phyloP scores from a whole-genome alignment of 2,888 invertebrate genomes.

The Malacosoma neustria region DNA sequence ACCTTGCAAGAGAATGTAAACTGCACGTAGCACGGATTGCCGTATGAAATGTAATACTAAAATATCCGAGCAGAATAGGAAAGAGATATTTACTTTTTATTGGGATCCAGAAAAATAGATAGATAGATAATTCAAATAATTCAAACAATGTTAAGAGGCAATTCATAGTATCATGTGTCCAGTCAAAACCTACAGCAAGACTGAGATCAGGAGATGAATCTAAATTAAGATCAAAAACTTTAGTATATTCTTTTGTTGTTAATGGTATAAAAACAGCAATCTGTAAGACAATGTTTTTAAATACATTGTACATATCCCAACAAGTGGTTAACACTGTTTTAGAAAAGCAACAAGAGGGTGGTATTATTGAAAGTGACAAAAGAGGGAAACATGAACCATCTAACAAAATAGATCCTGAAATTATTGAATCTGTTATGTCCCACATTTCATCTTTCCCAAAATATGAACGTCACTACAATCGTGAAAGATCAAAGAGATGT shows the following conservation, averaged over 20 bases:
- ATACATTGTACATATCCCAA: not conserved
- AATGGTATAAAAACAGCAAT: not conserved
- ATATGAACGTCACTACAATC: not conserved
- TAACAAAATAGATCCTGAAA: not conserved
- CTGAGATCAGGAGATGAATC: no score
- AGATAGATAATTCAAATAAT: no score
- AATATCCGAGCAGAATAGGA: no score
- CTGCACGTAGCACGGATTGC: no score
- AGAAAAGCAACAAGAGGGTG: not conserved
- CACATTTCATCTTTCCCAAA: not conserved
- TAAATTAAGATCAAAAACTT: no score
- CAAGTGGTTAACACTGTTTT: not conserved
- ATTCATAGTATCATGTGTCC: not conserved
- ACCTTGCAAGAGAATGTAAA: no score
- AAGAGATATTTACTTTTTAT: no score
- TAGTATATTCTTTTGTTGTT: not conserved
- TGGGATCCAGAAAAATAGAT: no score
- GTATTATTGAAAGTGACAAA: not conserved
- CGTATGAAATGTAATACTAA: no score
- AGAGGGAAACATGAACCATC: not conserved
- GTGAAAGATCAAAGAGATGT: not conserved
- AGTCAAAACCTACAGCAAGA: no score
- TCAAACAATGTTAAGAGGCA: no score
- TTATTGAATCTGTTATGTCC: not conserved
- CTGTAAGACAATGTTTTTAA: not conserved